Evolutionary conservation across 2,888 invertebrate genomes (phyloP).

Genomic region (Thereva unica): DNA sequence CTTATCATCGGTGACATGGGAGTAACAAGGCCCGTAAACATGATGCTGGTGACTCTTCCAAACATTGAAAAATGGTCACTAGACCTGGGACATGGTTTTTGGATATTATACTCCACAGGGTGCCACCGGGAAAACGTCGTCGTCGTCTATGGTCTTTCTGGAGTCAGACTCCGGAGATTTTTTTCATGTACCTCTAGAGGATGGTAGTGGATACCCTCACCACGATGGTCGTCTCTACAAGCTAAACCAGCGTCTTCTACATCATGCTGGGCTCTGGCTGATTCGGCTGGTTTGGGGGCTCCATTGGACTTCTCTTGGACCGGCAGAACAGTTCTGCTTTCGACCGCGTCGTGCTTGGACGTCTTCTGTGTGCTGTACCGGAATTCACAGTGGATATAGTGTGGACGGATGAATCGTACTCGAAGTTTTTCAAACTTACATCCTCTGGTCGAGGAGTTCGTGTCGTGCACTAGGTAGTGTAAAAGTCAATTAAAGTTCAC

Average conservation of each 20-base stretch:
- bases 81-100: constrained; percentile 34
- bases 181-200: background rate
- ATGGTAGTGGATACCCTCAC: too few relatives aligned
- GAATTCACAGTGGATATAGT: too few relatives aligned
- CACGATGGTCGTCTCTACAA: too few relatives aligned
- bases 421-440: too few relatives aligned
- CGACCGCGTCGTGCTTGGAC: constrained; percentile 5
- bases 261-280: background rate
- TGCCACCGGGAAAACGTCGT: constrained; percentile 13
- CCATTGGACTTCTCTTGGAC: constrained; percentile 9
- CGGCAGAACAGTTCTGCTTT: constrained; percentile 24
- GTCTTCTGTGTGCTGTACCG: background rate
- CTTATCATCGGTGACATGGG: too few relatives aligned
- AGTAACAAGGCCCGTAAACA: background rate
- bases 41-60: constrained; percentile 20
- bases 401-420: too few relatives aligned
- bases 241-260: too few relatives aligned
- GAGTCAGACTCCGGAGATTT: background rate
- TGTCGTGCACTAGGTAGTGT: too few relatives aligned
- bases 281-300: background rate
- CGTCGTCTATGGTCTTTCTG: constrained; percentile 16
- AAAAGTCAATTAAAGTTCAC: too few relatives aligned
- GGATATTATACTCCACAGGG: constrained; percentile 36
- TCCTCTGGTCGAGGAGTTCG: too few relatives aligned
- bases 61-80: constrained; percentile 37